Evolutionary conservation across 2,797 vertebrate genomes (phyloP).

Genomic region (Jordanella pulchra): DNA sequence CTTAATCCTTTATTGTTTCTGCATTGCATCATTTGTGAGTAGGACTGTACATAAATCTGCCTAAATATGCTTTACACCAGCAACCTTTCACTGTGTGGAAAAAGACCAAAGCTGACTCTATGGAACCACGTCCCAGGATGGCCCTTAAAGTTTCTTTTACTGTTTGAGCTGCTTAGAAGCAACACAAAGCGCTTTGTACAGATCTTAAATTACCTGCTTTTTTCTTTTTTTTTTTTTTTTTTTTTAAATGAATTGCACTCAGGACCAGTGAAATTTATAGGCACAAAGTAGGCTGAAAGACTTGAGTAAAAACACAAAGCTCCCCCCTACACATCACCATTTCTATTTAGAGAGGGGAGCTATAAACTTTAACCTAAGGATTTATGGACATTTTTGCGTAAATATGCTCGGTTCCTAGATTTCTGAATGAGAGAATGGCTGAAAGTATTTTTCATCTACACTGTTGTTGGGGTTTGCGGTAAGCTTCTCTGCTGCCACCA

Average conservation of each 20-base stretch:
- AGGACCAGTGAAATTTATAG: neutral
- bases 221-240: neutral
- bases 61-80: neutral
- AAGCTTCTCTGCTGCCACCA: too few relatives aligned
- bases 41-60: slow-evolving; percentile 3
- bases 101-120: neutral
- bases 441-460: neutral
- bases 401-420: neutral
- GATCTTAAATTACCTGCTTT: neutral
- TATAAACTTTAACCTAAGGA: neutral
- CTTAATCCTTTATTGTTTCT: slow-evolving; percentile 1
- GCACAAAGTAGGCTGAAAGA: neutral
- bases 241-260: slow-evolving; percentile 1
- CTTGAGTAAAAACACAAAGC: neutral
- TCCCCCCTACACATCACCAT: neutral
- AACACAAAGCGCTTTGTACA: neutral
- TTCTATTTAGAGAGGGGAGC: neutral
- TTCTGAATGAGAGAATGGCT: neutral
- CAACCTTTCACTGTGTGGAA: neutral
- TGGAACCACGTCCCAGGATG: neutral
- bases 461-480: too few relatives aligned
- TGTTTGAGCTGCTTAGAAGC: neutral
- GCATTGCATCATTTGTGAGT: slow-evolving; percentile 3
- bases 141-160: neutral
- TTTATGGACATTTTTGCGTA: neutral